A percentile compares a stretch with the other conserved stretches of the same genome.
phyloP scores from a whole-genome alignment of 1,140 invertebrate species.

The Adelges cooleyi region DNA sequence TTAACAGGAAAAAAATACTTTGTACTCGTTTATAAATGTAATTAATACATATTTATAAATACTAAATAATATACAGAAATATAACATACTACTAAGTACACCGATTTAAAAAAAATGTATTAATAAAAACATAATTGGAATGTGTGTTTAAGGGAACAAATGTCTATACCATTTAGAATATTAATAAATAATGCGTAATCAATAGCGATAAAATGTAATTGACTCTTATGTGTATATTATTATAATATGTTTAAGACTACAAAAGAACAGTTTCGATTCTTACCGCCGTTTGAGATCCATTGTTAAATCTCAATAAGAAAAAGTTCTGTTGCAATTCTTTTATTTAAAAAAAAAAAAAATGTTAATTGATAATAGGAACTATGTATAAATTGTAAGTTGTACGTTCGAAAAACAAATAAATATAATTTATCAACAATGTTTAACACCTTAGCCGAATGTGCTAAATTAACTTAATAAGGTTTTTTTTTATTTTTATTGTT shows the following conservation, averaged over 20 bases:
- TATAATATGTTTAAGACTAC: neutral
- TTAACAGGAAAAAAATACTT: too few species aligned
- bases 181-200: too few species aligned
- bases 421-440: neutral
- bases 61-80: too few species aligned
- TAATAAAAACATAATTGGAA: too few species aligned
- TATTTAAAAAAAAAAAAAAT: neutral
- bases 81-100: too few species aligned
- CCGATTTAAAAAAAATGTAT: too few species aligned
- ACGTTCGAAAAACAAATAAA: neutral
- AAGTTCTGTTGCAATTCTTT: neutral
- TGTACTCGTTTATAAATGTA: too few species aligned
- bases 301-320: conserved; percentile 11
- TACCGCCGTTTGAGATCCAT: conserved; percentile 13
- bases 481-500: too few species aligned
- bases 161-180: too few species aligned
- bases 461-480: too few species aligned
- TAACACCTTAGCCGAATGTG: neutral
- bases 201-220: conserved; percentile 9
- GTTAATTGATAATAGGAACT: conserved; percentile 16
- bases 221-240: neutral
- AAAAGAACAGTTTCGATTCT: conserved; percentile 3
- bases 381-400: neutral
- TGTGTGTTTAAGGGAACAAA: too few species aligned
- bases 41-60: too few species aligned